phyloP scores from a whole-genome alignment of 2,888 invertebrate species.

The Hemaris fuciformis region DNA sequence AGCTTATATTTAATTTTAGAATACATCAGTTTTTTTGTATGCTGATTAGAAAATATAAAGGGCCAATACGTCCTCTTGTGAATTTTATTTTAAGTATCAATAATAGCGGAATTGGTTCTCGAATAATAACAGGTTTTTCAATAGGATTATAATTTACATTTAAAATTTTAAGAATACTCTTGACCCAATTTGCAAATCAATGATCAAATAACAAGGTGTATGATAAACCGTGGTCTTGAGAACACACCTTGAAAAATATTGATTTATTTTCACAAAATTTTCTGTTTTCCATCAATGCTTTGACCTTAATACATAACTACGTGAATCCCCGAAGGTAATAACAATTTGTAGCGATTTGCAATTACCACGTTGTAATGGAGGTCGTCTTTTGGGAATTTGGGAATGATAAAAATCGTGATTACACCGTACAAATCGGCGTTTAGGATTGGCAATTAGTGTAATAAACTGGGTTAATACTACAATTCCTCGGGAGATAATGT shows the following conservation, averaged over 20 bases:
- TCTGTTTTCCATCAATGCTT: not conserved
- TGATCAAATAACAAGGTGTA: not conserved
- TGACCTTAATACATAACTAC: not conserved
- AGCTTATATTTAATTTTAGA: no score
- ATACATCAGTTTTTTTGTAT: no score
- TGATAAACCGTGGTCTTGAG: not conserved
- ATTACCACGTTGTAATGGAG: constrained; percentile 15
- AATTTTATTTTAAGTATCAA: no score
- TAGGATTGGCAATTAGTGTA: constrained; percentile 22
- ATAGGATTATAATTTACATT: not conserved
- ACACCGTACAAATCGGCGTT: not conserved
- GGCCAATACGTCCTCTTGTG: no score
- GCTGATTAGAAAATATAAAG: no score
- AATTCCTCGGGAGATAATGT: not conserved
- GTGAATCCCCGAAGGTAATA: not conserved
- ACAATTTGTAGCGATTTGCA: not conserved
- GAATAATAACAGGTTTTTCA: not conserved
- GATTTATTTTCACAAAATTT: not conserved
- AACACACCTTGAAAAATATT: not conserved
- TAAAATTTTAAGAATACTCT: not conserved
- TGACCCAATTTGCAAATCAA: constrained; percentile 9
- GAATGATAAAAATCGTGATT: constrained; percentile 32
- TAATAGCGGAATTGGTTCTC: no score
- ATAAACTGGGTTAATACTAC: constrained; percentile 25
- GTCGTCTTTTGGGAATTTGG: constrained; percentile 48